Conservation (phyloP, 2,797 vertebrate species). For the Coluber constrictor region DNA sequence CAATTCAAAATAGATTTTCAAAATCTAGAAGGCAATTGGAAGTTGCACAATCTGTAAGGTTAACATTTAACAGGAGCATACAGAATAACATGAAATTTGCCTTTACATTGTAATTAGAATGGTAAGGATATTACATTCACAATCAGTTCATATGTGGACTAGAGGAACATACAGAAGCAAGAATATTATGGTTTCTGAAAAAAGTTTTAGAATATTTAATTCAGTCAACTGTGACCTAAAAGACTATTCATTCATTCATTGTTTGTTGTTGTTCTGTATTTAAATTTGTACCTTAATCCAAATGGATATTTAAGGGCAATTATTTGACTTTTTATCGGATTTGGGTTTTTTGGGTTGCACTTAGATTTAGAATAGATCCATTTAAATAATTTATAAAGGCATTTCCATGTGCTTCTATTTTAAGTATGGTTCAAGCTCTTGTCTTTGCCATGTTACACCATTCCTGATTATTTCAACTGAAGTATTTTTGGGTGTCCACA, state of each 20-base stretch:
- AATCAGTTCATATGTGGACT: not conserved
- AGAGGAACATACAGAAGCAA: not conserved
- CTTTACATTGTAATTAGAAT: not conserved
- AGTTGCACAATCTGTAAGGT: not conserved
- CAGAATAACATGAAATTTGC: not conserved
- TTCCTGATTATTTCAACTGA: not conserved
- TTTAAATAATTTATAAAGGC: not conserved
- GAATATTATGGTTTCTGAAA: not conserved
- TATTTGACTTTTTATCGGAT: not conserved
- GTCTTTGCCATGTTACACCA: not conserved
- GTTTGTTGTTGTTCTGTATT: not conserved
- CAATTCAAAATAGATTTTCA: not conserved
- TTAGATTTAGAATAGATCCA: not conserved
- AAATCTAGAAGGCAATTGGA: not conserved
- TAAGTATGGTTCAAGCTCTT: not conserved
- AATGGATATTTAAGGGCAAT: not conserved
- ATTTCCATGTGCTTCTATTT: not conserved
- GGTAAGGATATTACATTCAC: not conserved
- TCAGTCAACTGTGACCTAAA: not conserved
- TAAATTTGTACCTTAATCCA: not conserved
- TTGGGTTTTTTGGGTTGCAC: not conserved
- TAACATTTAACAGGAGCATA: not conserved
- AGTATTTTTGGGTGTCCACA: not conserved
- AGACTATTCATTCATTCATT: not conserved
- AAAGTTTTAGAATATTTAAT: not conserved